These are phyloP conservation scores for Callosobruchus maculatus DNA, from an alignment of 2,888 invertebrate genomes.

Conservation along the genomic window DNA sequence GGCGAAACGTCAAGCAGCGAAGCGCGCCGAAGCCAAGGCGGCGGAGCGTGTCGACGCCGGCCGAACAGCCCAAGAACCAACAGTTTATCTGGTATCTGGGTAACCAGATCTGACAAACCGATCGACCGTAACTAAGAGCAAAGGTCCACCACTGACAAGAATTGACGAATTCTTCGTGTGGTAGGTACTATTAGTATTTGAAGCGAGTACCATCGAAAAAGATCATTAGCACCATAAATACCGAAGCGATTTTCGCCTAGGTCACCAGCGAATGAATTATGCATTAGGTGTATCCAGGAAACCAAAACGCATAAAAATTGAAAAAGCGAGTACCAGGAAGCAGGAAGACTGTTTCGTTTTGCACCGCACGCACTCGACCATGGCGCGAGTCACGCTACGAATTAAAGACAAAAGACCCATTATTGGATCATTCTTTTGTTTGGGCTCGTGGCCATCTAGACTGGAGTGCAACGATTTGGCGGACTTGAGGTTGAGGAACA, in stretches of 20 bases:
- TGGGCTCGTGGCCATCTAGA: neutral
- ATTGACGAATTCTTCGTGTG: too few relatives aligned
- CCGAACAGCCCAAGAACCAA: too few relatives aligned
- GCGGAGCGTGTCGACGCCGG: too few relatives aligned
- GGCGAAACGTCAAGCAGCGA: too few relatives aligned
- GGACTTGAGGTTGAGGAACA: neutral
- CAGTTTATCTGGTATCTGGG: too few relatives aligned
- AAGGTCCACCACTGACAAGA: too few relatives aligned
- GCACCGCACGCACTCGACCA: neutral
- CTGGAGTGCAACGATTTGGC: neutral
- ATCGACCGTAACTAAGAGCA: too few relatives aligned
- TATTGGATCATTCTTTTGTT: neutral
- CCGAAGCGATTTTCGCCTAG: neutral
- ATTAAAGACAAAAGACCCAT: neutral
- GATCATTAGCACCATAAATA: neutral
- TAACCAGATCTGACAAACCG: too few relatives aligned
- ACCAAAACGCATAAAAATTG: neutral
- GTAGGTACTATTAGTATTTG: too few relatives aligned
- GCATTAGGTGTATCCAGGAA: neutral
- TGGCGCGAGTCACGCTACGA: neutral
- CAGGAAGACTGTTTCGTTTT: neutral
- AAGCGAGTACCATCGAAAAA: neutral
- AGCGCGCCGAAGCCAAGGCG: too few relatives aligned
- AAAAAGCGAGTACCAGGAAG: neutral
- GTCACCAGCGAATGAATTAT: neutral